Percentiles rank a stretch among this genome's conserved stretches.
phyloP scores from a whole-genome alignment of 2,888 invertebrate species.

The Plebejus anna region DNA sequence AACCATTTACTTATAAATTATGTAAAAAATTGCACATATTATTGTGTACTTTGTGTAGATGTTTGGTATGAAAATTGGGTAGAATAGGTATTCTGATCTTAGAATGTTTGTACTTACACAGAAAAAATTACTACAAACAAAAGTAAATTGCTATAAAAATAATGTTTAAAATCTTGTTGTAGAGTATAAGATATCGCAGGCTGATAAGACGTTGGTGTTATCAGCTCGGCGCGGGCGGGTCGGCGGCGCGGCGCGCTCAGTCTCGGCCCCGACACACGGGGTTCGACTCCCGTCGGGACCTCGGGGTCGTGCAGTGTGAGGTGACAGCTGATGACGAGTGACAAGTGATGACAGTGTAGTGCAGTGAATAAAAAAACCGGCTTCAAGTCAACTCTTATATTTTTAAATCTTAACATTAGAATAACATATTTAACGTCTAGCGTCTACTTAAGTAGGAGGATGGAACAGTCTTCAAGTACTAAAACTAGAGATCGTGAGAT shows the following conservation, averaged over 20 bases:
- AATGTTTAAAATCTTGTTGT: conserved; percentile 13
- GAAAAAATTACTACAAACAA: background rate
- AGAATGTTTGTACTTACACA: background rate
- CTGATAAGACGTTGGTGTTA: conserved; percentile 42
- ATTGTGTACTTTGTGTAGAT: too few relatives aligned
- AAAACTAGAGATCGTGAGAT: conserved; percentile 75
- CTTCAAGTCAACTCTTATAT: conserved; percentile 57
- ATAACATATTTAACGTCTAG: conserved; percentile 62
- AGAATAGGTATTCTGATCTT: background rate
- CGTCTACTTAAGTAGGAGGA: conserved; percentile 68
- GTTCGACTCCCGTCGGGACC: conserved; percentile 24
- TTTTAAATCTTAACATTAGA: conserved; percentile 50
- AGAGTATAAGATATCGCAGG: conserved; percentile 22
- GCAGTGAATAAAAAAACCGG: conserved; percentile 53
- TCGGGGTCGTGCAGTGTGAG: background rate
- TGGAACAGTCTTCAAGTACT: conserved; percentile 75
- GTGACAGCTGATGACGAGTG: background rate
- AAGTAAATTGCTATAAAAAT: background rate
- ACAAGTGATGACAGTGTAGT: conserved; percentile 31
- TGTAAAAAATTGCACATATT: background rate
- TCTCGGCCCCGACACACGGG: conserved; percentile 26
- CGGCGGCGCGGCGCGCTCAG: conserved; percentile 31
- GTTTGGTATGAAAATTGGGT: background rate
- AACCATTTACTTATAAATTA: too few relatives aligned
- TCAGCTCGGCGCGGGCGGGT: conserved; percentile 39